Evolutionary conservation across 2,888 invertebrate species (phyloP).

Genomic region (Uloborus plumipes): DNA sequence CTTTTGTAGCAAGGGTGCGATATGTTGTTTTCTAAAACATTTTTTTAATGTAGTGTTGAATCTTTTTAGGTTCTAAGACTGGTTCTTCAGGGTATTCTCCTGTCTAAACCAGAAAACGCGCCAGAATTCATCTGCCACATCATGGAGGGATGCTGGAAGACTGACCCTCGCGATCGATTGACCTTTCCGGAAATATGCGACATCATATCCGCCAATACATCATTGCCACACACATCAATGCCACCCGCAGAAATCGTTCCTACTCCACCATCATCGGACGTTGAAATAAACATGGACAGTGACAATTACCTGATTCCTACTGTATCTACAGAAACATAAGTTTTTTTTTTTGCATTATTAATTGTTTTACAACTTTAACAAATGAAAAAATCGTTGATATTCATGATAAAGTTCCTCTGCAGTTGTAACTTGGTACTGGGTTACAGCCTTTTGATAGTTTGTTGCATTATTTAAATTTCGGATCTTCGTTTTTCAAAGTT

Average conservation of each 20-base stretch:
- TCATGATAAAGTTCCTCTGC: no score
- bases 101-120: constrained; percentile 85
- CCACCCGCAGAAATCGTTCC: constrained; percentile 8
- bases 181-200: constrained; percentile 78
- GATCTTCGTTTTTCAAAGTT: no score
- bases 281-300: constrained; percentile 39
- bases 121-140: constrained; percentile 81
- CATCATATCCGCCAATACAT: constrained; percentile 30
- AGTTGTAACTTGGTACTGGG: no score
- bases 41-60: no score
- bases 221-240: no score
- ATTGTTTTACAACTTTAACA: no score
- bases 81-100: constrained; percentile 83
- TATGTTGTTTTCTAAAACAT: no score
- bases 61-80: constrained; percentile 78
- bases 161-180: constrained; percentile 83
- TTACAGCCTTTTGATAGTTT: no score
- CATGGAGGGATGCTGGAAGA: constrained; percentile 86
- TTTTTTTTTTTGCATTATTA: no score
- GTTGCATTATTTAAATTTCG: no score
- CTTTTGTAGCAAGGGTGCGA: no score
- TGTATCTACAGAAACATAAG: constrained; percentile 10
- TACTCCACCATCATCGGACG: constrained; percentile 7
- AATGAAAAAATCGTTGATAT: no score
- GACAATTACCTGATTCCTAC: constrained; percentile 64